Conservation (phyloP, 2,797 vertebrate species). For the Sebastes kiyomatsui region DNA sequence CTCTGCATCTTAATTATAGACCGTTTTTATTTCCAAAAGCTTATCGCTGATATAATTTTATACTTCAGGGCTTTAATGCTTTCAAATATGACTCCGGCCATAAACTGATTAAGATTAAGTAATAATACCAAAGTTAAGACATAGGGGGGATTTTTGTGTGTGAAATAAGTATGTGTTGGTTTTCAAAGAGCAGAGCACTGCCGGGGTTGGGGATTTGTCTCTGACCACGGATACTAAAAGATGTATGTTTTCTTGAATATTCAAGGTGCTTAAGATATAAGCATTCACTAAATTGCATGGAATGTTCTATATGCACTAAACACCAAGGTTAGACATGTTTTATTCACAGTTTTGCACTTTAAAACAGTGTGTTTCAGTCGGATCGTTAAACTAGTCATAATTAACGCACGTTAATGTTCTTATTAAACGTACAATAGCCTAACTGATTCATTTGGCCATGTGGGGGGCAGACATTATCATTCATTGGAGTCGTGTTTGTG, state of each 20-base stretch:
- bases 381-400: not conserved
- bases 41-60: slow-evolving; percentile 46
- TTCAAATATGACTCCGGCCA: not conserved
- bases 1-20: slow-evolving; percentile 42
- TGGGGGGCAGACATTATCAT: too few species aligned
- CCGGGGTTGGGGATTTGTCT: slow-evolving; percentile 20
- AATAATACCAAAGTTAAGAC: not conserved
- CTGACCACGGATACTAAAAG: slow-evolving; percentile 20
- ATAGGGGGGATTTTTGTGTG: not conserved
- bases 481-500: too few species aligned
- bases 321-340: not conserved
- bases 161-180: slow-evolving; percentile 9
- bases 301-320: not conserved
- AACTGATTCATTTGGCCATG: too few species aligned
- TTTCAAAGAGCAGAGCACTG: slow-evolving; percentile 9
- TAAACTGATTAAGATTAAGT: slow-evolving; percentile 9
- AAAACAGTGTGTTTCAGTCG: not conserved
- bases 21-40: slow-evolving; percentile 40
- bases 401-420: not conserved
- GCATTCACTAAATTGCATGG: not conserved
- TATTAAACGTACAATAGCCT: not conserved
- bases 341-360: not conserved
- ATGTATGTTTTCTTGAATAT: not conserved
- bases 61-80: not conserved
- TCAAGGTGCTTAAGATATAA: not conserved